phyloP scores from a whole-genome alignment of 2,888 invertebrate species.

The Sycophila texana region DNA sequence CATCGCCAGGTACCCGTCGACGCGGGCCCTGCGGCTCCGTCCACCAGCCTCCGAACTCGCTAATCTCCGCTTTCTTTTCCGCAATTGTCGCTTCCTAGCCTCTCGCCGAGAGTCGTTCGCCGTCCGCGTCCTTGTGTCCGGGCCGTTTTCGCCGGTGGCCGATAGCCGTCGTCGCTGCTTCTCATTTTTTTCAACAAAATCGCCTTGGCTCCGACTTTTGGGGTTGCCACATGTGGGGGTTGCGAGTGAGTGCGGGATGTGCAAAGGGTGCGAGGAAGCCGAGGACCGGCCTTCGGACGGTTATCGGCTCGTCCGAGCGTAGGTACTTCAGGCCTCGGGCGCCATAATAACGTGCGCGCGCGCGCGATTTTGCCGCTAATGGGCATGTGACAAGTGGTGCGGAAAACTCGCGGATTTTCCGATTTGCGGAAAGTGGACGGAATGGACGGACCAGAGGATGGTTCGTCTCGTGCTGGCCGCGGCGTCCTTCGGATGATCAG shows the following conservation, averaged over 20 bases:
- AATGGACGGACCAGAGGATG: too few relatives aligned
- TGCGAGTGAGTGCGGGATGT: too few relatives aligned
- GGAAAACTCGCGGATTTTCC: background rate
- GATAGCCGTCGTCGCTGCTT: too few relatives aligned
- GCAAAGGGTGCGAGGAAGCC: too few relatives aligned
- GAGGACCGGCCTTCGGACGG: too few relatives aligned
- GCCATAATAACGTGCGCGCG: slow-evolving; percentile 50
- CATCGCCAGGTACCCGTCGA: slow-evolving; percentile 60
- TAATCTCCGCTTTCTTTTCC: background rate
- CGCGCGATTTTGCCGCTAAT: slow-evolving; percentile 27
- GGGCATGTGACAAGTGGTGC: slow-evolving; percentile 14
- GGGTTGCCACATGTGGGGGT: too few relatives aligned
- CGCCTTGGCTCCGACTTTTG: too few relatives aligned
- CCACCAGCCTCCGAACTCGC: too few relatives aligned
- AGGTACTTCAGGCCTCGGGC: slow-evolving; percentile 10
- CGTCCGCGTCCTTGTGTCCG: background rate
- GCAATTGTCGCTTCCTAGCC: slow-evolving; percentile 10
- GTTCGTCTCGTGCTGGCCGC: background rate
- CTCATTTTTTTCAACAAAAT: too few relatives aligned
- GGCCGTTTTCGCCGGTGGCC: too few relatives aligned
- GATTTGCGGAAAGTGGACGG: background rate
- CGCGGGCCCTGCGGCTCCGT: too few relatives aligned
- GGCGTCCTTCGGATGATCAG: background rate
- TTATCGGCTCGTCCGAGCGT: slow-evolving; percentile 6
- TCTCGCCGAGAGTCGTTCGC: background rate